These are phyloP conservation scores for Donacobius atricapilla DNA, from an alignment of 2,113 vertebrate genomes.

Conservation along the genomic window DNA sequence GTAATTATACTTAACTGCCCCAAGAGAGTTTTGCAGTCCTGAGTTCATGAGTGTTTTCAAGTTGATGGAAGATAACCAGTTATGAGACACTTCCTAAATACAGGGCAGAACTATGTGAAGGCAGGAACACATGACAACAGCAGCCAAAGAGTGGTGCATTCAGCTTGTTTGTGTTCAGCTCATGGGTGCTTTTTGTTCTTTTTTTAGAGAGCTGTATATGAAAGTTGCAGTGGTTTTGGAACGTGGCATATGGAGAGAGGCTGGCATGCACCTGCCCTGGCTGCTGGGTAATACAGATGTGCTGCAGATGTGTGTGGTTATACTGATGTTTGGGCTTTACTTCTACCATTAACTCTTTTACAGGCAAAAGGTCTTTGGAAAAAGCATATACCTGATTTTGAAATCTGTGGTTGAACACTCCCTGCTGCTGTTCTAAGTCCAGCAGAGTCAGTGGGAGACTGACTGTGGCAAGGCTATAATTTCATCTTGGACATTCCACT, in stretches of 20 bases:
- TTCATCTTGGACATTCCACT: not conserved
- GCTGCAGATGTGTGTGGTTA: not conserved
- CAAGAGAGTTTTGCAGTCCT: not conserved
- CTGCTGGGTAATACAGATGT: not conserved
- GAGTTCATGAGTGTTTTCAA: not conserved
- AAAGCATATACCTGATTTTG: not conserved
- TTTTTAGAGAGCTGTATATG: not conserved
- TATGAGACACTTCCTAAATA: not conserved
- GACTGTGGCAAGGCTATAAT: not conserved
- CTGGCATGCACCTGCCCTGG: not conserved
- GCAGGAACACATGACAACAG: not conserved
- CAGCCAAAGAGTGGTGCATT: not conserved
- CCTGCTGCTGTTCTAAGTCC: not conserved
- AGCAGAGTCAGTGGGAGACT: not conserved
- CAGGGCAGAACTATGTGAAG: not conserved
- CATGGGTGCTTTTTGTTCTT: not conserved
- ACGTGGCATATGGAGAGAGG: fast-evolving
- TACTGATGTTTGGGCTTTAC: not conserved
- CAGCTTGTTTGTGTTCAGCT: not conserved
- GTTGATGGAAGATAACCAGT: not conserved
- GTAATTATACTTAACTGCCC: conserved; percentile 6
- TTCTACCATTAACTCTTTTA: not conserved
- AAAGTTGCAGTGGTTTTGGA: not conserved
- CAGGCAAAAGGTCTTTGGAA: not conserved
- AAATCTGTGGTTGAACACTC: not conserved